Base-by-base conservation (phyloP, 2,797 vertebrate species). In the Rallus crepitans region DNA sequence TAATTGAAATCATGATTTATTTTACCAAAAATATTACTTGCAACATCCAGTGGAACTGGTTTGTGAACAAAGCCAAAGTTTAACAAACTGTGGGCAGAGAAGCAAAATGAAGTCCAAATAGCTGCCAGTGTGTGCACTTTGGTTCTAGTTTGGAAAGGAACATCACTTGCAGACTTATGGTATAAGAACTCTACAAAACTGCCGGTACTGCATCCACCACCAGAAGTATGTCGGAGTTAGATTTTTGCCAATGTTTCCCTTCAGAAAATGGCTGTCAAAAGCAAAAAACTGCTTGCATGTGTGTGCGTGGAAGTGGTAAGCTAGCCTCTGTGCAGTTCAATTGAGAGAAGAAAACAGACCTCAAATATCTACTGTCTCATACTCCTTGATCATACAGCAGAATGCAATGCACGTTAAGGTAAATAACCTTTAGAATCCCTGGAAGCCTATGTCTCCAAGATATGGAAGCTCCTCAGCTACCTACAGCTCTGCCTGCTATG, bases 51-150 rank as follows among this genome's bases (percentile, higher is more conserved):
- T 52, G 31, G 39, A 80, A 56, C 59, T 84, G 59, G 40, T 85
- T 89, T 89, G 68, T 80, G 84, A 89, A 63, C 82, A 91, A 89
- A 94, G 85, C 45, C 82, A 83, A 94, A 93, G 85, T 95, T 94
- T 93, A 94, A 75, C 60, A 88, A 85, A 53, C 63, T 73, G 35
- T 39, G 48, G 82, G 87, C 76, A 87, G 52, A 82, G 79, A 76
- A 90, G 42, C 60, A 85, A 81, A 87, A 59, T 24, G 39, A 86
- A 80, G 39, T 90, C 89, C 55, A 55, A 64, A 30, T 39, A 63
- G 35, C 75, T 93, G 71, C 53, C 79, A 82, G 47, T 4, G 37
- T 47, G 20, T 55, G 92, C 64, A 65, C 82, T 96, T 96, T 79
- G 52, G 33, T 93, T 94, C 78, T 91, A 35, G 42, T 95, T 87